Evolutionary conservation across 2,888 invertebrate species (phyloP).

Genomic region (Meta bourneti): DNA sequence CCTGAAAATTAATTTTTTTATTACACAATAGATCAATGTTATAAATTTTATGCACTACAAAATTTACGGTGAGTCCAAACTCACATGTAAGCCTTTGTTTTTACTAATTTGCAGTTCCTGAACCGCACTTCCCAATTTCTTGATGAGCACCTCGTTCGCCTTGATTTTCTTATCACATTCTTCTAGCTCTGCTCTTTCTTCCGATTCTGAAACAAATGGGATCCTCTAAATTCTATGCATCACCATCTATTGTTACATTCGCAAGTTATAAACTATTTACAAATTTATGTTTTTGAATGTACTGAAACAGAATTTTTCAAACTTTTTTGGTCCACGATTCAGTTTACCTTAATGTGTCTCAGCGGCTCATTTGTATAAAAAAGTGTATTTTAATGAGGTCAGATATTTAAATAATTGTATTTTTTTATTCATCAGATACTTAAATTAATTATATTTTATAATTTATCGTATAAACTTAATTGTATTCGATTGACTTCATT

Average conservation of each 20-base stretch:
- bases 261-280: neutral
- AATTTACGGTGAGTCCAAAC: neutral
- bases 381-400: too few relatives aligned
- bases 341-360: too few relatives aligned
- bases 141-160: conserved; percentile 40
- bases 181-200: conserved; percentile 63
- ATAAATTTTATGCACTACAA: neutral
- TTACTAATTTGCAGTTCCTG: conserved; percentile 53
- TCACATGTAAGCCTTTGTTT: conserved; percentile 55
- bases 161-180: conserved; percentile 56
- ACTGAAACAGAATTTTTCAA: neutral
- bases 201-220: conserved; percentile 45
- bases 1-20: conserved; percentile 19
- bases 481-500: too few relatives aligned
- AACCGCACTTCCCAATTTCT: conserved; percentile 23
- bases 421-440: too few relatives aligned
- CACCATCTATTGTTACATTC: neutral
- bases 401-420: too few relatives aligned
- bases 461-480: too few relatives aligned
- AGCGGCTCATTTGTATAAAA: too few relatives aligned
- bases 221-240: too few relatives aligned
- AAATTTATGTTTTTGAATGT: neutral
- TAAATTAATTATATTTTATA: too few relatives aligned
- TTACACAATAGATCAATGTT: neutral
- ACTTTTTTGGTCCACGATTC: too few relatives aligned